Conservation (phyloP, 2,797 vertebrate species). For the Trematomus bernacchii region DNA sequence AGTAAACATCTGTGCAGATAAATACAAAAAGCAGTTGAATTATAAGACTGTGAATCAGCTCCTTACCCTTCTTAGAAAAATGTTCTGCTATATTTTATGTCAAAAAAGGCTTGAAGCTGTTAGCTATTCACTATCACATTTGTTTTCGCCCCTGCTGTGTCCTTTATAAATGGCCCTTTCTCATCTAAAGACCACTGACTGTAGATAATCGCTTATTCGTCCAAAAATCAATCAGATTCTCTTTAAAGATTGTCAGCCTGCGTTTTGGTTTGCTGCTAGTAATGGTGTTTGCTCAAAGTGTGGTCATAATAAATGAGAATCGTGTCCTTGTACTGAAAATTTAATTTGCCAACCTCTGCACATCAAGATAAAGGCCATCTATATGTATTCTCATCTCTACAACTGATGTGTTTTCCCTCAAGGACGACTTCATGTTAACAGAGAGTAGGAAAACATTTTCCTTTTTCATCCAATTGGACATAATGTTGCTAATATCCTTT, state of each 20-base stretch:
- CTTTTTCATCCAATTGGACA: conserved; percentile 18
- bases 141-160: conserved; percentile 37
- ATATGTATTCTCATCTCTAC: conserved; percentile 34
- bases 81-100: conserved; percentile 8
- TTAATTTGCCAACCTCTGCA: conserved; percentile 51
- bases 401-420: conserved; percentile 34
- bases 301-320: conserved; percentile 58
- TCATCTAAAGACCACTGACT: conserved; percentile 65
- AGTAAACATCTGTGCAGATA: too few species aligned
- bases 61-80: background rate
- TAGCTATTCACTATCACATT: background rate
- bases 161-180: conserved; percentile 53
- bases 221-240: conserved; percentile 75
- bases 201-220: conserved; percentile 72
- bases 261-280: conserved; percentile 51
- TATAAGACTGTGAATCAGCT: background rate
- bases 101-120: conserved; percentile 13
- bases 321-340: conserved; percentile 49
- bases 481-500: conserved; percentile 22
- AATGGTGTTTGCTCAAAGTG: conserved; percentile 62
- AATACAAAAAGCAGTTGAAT: too few species aligned
- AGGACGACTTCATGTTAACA: conserved; percentile 38
- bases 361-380: conserved; percentile 47
- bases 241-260: conserved; percentile 60
- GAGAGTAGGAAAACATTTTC: conserved; percentile 21